These are phyloP conservation scores for Elephas maximus DNA, from an alignment of 2,113 vertebrate genomes.

Conservation along the genomic window DNA sequence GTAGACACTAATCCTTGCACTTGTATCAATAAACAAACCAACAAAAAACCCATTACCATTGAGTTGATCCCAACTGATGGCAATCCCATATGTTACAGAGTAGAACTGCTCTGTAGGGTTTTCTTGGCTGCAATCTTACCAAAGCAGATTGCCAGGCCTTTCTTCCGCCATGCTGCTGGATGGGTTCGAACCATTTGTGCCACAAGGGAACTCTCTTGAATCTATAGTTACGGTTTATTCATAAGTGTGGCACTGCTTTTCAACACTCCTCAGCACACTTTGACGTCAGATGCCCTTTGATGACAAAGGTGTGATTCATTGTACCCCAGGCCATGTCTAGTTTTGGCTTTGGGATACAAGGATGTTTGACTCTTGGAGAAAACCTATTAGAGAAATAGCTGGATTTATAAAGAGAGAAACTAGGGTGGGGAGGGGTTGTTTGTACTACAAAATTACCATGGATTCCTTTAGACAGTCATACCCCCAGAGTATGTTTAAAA, in stretches of 20 bases:
- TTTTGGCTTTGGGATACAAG: constrained; percentile 15
- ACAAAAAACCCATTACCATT: background rate
- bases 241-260: background rate
- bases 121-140: background rate
- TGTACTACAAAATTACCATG: background rate
- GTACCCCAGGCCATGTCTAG: background rate
- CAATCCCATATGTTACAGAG: background rate
- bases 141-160: background rate
- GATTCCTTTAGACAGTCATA: background rate
- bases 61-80: background rate
- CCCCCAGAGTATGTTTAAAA: background rate
- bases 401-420: background rate
- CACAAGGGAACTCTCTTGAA: background rate
- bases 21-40: background rate
- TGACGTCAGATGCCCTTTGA: background rate
- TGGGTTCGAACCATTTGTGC: background rate
- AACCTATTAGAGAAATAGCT: background rate
- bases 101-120: background rate
- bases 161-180: background rate
- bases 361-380: background rate
- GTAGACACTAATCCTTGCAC: background rate
- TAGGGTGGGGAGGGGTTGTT: background rate
- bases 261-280: background rate
- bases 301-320: background rate
- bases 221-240: background rate